These are phyloP conservation scores for Pediacus dermestoides DNA, from an alignment of 2,888 invertebrate species.

Conservation along the genomic window DNA sequence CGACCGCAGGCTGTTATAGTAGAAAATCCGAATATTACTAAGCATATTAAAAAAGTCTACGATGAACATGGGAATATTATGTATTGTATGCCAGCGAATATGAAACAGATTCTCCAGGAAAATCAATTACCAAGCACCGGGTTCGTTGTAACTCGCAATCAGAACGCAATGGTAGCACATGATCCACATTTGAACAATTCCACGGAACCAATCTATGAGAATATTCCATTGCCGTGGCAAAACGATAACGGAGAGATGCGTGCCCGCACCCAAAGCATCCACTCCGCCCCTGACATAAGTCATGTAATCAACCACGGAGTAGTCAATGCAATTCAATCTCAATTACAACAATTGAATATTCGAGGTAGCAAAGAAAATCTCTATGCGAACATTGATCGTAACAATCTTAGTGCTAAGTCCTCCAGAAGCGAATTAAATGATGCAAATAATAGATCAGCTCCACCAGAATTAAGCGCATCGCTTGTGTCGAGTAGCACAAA, in stretches of 20 bases:
- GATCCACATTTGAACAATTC: slow-evolving; percentile 47
- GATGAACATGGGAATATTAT: slow-evolving; percentile 62
- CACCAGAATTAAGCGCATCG: slow-evolving; percentile 18
- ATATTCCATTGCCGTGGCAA: slow-evolving; percentile 70
- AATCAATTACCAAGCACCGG: slow-evolving; percentile 48
- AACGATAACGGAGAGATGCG: slow-evolving; percentile 42
- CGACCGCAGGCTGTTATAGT: slow-evolving; percentile 52
- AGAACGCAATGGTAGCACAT: slow-evolving; percentile 44
- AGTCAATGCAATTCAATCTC: slow-evolving; percentile 39
- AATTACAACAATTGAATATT: slow-evolving; percentile 35
- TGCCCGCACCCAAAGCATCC: slow-evolving; percentile 64
- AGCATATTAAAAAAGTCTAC: slow-evolving; percentile 59
- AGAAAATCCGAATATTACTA: slow-evolving; percentile 57
- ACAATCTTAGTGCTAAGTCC: slow-evolving; percentile 24
- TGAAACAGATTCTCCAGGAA: slow-evolving; percentile 49
- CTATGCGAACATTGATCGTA: slow-evolving; percentile 42
- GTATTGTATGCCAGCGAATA: slow-evolving; percentile 59
- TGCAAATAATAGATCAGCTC: slow-evolving; percentile 1
- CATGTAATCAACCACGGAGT: slow-evolving; percentile 42
- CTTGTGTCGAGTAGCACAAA: slow-evolving; percentile 26
- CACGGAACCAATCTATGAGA: slow-evolving; percentile 77
- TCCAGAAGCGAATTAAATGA: slow-evolving; percentile 32
- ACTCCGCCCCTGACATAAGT: slow-evolving; percentile 64
- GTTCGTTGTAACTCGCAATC: slow-evolving; percentile 54
- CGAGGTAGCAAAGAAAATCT: slow-evolving; percentile 42